Evolutionary conservation across 2,888 invertebrate genomes (phyloP), one percentile per base, ranked within the genome.

Genomic region (Xestia xanthographa): DNA sequence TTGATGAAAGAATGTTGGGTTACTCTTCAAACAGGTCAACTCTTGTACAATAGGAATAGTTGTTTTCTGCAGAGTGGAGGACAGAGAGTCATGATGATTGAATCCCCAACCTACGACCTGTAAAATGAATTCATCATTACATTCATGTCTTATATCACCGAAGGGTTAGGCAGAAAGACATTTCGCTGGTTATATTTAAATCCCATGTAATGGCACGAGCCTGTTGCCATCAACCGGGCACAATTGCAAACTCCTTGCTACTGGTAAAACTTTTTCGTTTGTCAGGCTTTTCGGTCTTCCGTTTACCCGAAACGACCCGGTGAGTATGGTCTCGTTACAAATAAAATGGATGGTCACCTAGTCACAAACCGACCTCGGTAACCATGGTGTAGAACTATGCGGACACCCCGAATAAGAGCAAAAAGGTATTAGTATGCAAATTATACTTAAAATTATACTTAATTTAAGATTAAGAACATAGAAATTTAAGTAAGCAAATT

Each of bases 101-200:
- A 93, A 90, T 4, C 95, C 94, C 95, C 95, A 95, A 5, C 95
- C 95, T 5, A 92, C 91, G 0, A 95, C 92, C 94, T 94, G 82
- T 45, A 43, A 14, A 45, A 45, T 45, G 0, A 45, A 45, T 53
- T n/a, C 4, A n/a, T n/a, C n/a, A 22, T 8, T 50, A 50, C 9
- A 22, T 50, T 3, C 22, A 22, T 9, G 48, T 9, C 22, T 50
- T 22, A 50, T 50, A 50, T 50, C 8, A 20, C 22, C 22, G 9
- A 22, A 22, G 9, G 9, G 9, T 22, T 50, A 9, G 9, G 22
- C 22, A 22, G 50, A n/a, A n/a, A n/a, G n/a, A n/a, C n/a, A n/a
- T n/a, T n/a, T n/a, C n/a, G n/a, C n/a, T n/a, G n/a, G 14, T 14
- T 45, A 12, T 5, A 45, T 45, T 14, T 45, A n/a, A n/a, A n/a